A percentile compares a stretch with the other conserved stretches of the same genome.
Evolutionary conservation across 92 coral and sea anemone genomes (phyloP).

Genomic region (Porites cylindrica): DNA sequence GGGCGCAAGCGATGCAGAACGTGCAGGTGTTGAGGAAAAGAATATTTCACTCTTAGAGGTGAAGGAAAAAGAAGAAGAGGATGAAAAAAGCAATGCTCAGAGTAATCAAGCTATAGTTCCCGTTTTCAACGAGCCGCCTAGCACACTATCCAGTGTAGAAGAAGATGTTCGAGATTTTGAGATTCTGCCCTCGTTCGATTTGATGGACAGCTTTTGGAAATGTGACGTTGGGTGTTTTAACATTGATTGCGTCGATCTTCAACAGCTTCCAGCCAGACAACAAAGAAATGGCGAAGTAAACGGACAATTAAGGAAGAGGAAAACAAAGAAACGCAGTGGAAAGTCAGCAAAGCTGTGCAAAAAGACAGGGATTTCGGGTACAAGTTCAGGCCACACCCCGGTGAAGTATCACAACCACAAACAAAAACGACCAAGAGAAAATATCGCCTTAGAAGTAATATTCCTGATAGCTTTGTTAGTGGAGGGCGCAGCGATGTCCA

Average conservation of each 20-base stretch:
- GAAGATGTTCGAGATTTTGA: conserved; percentile 37
- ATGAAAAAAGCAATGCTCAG: not conserved
- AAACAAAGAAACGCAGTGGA: conserved; percentile 17
- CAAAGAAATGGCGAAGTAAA: not conserved
- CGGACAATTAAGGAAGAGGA: conserved; percentile 23
- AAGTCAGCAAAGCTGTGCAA: not conserved
- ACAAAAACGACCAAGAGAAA: conserved; percentile 10
- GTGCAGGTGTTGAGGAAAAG: not conserved
- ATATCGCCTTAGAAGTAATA: conserved; percentile 36
- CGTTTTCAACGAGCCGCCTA: not conserved
- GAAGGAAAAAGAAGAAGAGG: not conserved
- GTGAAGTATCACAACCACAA: not conserved
- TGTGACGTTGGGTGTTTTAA: conserved; percentile 47
- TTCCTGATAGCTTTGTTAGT: conserved; percentile 35
- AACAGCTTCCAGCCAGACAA: conserved; percentile 14
- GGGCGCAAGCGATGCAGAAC: not conserved
- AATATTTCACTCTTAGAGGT: not conserved
- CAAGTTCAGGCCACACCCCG: conserved; percentile 12
- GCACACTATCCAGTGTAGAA: not conserved
- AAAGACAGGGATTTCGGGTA: not conserved
- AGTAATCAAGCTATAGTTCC: conserved; percentile 2
- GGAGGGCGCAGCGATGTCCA: conserved; percentile 32
- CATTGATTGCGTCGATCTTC: conserved; percentile 34
- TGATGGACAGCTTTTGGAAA: conserved; percentile 45
- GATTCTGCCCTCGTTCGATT: conserved; percentile 21